Conservation (phyloP, 2,113 vertebrate species). For the Tretioscincus oriximinensis region DNA sequence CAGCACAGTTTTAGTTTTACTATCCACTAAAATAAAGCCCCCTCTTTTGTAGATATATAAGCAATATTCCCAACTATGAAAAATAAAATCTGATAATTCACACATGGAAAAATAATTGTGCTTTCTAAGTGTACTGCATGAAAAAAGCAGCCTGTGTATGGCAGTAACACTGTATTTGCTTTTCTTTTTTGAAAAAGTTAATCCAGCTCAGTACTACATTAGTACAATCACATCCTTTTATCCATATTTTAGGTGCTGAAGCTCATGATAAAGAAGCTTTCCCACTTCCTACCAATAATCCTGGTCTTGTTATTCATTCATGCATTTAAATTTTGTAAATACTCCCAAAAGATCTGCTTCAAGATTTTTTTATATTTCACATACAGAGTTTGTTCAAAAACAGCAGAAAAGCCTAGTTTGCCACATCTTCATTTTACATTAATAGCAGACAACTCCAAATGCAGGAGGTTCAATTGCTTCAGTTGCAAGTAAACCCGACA, state of each 20-base stretch:
- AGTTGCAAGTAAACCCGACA: no score
- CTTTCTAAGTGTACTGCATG: not conserved
- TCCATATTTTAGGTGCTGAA: slow-evolving; percentile 12
- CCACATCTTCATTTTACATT: not conserved
- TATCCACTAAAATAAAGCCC: not conserved
- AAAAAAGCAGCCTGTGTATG: not conserved
- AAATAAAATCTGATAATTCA: not conserved
- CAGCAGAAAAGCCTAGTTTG: not conserved
- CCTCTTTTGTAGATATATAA: not conserved
- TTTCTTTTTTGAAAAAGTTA: slow-evolving; percentile 5
- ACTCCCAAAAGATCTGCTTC: not conserved
- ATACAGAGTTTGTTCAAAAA: not conserved
- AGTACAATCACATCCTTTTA: slow-evolving; percentile 4
- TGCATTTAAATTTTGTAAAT: not conserved
- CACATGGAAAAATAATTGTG: not conserved
- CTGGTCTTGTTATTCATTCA: not conserved
- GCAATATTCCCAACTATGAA: not conserved
- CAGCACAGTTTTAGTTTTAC: not conserved
- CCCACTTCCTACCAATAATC: not conserved
- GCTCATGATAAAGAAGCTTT: not conserved
- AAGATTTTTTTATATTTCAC: not conserved
- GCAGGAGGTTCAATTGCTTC: no score
- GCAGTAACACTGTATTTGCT: not conserved
- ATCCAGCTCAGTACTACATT: slow-evolving; percentile 19
- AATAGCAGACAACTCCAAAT: not conserved